A percentile compares a stretch with the other conserved stretches of the same genome.
Evolutionary conservation across 2,113 vertebrate genomes (phyloP).

Genomic region (Sceloporus tristichus): DNA sequence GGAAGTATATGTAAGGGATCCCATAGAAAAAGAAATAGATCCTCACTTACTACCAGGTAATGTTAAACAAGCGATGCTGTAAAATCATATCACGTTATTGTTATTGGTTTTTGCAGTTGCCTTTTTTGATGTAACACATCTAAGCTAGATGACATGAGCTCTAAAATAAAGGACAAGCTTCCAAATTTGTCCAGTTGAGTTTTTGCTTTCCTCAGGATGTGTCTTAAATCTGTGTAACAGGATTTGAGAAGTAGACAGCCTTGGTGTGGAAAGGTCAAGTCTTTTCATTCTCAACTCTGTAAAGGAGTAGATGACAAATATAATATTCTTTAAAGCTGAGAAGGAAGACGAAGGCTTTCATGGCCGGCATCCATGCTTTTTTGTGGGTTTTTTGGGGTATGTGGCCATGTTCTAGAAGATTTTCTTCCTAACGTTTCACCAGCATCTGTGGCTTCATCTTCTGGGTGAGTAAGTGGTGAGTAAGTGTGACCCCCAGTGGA

Average conservation of each 20-base stretch:
- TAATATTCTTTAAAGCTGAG: neutral
- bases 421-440: too few species aligned
- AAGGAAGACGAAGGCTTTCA: neutral
- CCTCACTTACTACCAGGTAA: slow-evolving; percentile 88
- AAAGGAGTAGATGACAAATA: too few species aligned
- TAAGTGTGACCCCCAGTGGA: too few species aligned
- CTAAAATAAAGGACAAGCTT: neutral
- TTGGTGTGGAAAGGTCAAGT: neutral
- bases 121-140: neutral
- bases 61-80: neutral
- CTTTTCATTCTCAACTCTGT: neutral
- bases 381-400: too few species aligned
- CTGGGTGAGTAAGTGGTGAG: too few species aligned
- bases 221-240: neutral
- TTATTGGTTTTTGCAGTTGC: neutral
- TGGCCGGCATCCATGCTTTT: too few species aligned
- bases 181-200: neutral
- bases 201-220: neutral
- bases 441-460: too few species aligned
- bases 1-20: slow-evolving; percentile 87
- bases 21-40: slow-evolving; percentile 80
- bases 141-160: neutral
- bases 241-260: neutral
- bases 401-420: too few species aligned
- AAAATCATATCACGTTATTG: neutral